Base-by-base conservation (phyloP, 2,888 invertebrate species). In the Thymelicus lineola region DNA sequence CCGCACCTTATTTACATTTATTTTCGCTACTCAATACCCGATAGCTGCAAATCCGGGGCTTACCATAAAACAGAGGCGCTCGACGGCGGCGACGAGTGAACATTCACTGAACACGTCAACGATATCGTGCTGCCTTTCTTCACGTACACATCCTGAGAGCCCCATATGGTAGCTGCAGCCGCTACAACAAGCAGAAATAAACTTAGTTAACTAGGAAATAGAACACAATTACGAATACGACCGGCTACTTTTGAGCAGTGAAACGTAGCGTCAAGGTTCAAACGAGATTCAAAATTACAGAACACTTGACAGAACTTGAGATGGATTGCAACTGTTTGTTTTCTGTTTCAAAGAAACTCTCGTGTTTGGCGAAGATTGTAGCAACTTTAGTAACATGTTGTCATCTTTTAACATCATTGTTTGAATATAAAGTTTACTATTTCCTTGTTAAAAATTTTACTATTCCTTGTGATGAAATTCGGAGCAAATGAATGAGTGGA, bases 81-180 rank as follows among this genome's bases (percentile, higher is more conserved):
- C 73, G 95, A 95, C 15, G 96, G 96, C 17, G 96, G 97, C 76
- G 96, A 96, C 71, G 97, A 97, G 88, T 97, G 97, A 80, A 97
- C 96, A 89, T 98, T 98, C 79, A 98, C 97, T 65, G 97, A 96
- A 88, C 98, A 98, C 71, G 97, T 97, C 84, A 98, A 94, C 79
- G 97, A 97, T 94, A 98, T 98, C 77, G 97, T 98, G 88, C 97
- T 97, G 80, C 98, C 98, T 86, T 97, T 97, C 94, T 97, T 97
- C 82, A 98, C 98, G 90, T 97, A 97, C 77, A 97, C 97, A 82
- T 98, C 98, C 79, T 97, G 96, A 57, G 97, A 97, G 73, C 97
- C 97, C 88, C 96, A 95, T 85, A 98, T 98, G 86, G 96, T 96
- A 60, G 98, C 98, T 83, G 97, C 97, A 45, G 98, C 97, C 82